These are phyloP conservation scores for Odontamblyopus lacepedii DNA, from an alignment of 2,797 vertebrate genomes.

Conservation along the genomic window DNA sequence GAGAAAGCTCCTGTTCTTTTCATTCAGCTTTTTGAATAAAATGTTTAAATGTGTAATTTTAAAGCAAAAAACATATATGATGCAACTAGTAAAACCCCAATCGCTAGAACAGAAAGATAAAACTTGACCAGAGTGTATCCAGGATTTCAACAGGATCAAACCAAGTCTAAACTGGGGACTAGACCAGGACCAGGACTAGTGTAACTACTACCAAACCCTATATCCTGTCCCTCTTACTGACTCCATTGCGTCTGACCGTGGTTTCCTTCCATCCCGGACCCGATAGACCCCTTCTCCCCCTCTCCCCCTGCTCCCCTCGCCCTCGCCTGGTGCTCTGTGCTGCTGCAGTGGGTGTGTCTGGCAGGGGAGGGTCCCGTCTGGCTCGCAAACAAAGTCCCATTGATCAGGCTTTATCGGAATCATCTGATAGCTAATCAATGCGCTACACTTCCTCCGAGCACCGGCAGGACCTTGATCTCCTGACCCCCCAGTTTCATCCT, in stretches of 20 bases:
- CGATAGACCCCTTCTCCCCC: not conserved
- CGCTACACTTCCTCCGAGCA: slow-evolving; percentile 77
- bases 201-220: not conserved
- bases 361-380: slow-evolving; percentile 63
- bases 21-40: too few species aligned
- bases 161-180: not conserved
- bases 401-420: slow-evolving; percentile 79
- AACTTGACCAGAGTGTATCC: not conserved
- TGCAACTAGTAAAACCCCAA: not conserved
- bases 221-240: slow-evolving; percentile 7
- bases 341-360: slow-evolving; percentile 48
- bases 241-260: slow-evolving; percentile 28
- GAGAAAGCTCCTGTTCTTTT: too few species aligned
- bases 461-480: slow-evolving; percentile 73
- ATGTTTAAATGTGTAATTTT: too few species aligned
- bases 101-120: not conserved
- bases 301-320: not conserved
- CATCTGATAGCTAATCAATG: slow-evolving; percentile 85
- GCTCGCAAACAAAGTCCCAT: slow-evolving; percentile 77
- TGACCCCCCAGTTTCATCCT: slow-evolving; percentile 45
- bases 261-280: slow-evolving; percentile 37
- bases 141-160: not conserved
- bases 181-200: not conserved
- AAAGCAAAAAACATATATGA: too few species aligned
- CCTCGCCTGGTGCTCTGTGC: slow-evolving; percentile 4